Conservation (phyloP, 2,888 invertebrate species). For the Holacanthella duospinosa region DNA sequence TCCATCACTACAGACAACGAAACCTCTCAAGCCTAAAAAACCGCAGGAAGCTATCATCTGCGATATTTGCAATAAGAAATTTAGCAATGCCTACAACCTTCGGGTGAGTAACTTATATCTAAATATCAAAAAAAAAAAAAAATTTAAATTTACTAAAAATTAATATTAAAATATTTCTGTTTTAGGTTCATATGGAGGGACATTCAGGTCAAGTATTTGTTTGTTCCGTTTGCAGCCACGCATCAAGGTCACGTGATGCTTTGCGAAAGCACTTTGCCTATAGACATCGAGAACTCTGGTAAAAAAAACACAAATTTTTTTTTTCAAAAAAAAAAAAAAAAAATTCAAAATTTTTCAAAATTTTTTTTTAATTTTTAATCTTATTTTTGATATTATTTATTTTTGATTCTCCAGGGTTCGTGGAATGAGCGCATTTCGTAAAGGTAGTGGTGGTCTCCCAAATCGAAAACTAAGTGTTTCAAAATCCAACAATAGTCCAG, state of each 20-base stretch:
- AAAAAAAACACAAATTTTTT: no score
- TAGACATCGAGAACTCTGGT: conserved; percentile 37
- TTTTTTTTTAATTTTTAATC: not conserved
- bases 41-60: conserved; percentile 48
- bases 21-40: conserved; percentile 36
- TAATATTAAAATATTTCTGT: not conserved
- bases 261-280: conserved; percentile 80
- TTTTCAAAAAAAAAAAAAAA: no score
- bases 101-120: conserved; percentile 44
- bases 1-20: conserved; percentile 24
- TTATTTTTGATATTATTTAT: not conserved
- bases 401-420: not conserved
- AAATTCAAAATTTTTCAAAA: no score
- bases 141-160: not conserved
- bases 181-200: conserved; percentile 67
- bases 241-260: conserved; percentile 76
- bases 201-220: conserved; percentile 80
- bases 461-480: conserved; percentile 37
- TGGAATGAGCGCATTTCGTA: conserved; percentile 37
- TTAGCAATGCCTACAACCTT: conserved; percentile 81
- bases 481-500: conserved; percentile 27
- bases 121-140: not conserved
- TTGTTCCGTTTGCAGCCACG: conserved; percentile 75
- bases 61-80: conserved; percentile 72
- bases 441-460: conserved; percentile 28